Base-by-base conservation (phyloP, 2,797 vertebrate species). In the Oreonectes daqikongensis region DNA sequence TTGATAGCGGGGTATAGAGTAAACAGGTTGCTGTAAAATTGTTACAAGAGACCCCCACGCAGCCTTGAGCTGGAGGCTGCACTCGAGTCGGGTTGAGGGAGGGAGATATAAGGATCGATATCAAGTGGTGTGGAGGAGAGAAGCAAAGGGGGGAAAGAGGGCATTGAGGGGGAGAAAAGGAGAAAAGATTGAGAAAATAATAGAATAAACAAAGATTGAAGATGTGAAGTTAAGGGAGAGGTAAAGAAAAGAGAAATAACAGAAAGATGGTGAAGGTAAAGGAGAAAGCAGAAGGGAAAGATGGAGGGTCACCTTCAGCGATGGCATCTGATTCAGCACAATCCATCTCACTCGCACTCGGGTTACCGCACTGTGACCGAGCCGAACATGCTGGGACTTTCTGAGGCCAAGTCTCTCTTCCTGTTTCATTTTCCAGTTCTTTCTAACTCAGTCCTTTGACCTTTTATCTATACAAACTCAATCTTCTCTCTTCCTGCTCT, bases 291-390 rank as follows among this genome's bases (percentile, higher is more conserved):
- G 84, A 85, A 79, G 79, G 85, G 86, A 90, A 86, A 80, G 85
- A 85, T 79, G 72, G 73, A 88, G 89, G 91, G 93, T 94, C 92
- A 94, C 93, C 93, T 94, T 94, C 93, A 93, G 72, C 84, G 85
- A 88, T 87, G 88, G 85, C 84, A 82, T 86, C 91, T 93, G 93
- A 93, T 91, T 94, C 93, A 94, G 93, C 93, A 94, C 79, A 86
- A 91, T 90, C 90, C 86, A 91, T 90, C 90, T 86, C 77, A 71
- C 73, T 86, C 69, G 75, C 79, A 80, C 85, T 91, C 88, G 75
- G 88, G 91, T 91, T 92, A 89, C 92, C 72, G 84, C 87, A 78
- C 87, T 88, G 85, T 84, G 87, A 91, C 91, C 89, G 60, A 73
- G 44, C 68, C 52, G 26, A 74, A 77, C 74, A 78, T 82, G 70